Evolutionary conservation across 2,888 invertebrate species (phyloP).

Genomic region (Baccha elongata): DNA sequence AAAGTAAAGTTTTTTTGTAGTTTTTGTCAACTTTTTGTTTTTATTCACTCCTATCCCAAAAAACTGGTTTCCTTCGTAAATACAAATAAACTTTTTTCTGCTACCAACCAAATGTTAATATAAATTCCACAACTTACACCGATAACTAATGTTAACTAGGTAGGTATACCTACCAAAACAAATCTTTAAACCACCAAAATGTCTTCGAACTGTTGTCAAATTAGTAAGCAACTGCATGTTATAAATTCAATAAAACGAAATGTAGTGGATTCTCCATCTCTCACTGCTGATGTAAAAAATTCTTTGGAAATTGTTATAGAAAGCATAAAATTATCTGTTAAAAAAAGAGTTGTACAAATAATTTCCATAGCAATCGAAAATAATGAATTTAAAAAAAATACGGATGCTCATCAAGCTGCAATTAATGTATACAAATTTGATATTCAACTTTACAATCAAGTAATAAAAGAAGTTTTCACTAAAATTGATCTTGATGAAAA

Average conservation of each 20-base stretch:
- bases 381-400: neutral
- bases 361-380: neutral
- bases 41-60: too few relatives aligned
- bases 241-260: neutral
- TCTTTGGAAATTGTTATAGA: neutral
- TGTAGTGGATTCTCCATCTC: neutral
- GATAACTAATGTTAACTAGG: too few relatives aligned
- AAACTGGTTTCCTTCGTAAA: too few relatives aligned
- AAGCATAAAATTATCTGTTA: neutral
- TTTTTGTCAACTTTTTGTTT: too few relatives aligned
- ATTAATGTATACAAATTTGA: slow-evolving; percentile 2
- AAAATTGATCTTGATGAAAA: neutral
- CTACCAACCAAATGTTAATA: too few relatives aligned
- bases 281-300: neutral
- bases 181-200: too few relatives aligned
- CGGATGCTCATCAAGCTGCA: neutral
- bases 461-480: neutral
- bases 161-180: too few relatives aligned
- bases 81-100: too few relatives aligned
- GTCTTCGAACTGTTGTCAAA: neutral
- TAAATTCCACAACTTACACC: too few relatives aligned
- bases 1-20: too few relatives aligned
- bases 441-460: neutral
- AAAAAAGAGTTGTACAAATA: neutral
- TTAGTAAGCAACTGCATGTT: neutral